Evolutionary conservation across 2,888 invertebrate genomes (phyloP).

Genomic region (Sturmia bella): DNA sequence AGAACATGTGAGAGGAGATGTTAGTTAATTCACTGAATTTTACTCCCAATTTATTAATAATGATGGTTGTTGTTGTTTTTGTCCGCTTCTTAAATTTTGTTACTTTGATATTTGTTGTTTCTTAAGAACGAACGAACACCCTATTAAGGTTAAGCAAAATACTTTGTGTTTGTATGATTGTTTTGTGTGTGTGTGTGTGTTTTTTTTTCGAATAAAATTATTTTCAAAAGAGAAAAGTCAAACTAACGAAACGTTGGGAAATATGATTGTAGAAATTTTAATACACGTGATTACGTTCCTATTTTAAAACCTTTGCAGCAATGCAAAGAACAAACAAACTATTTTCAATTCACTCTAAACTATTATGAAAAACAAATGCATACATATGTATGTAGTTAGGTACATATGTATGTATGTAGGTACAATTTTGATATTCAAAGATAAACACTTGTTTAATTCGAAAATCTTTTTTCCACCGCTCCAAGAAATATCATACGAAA

Average conservation of each 20-base stretch:
- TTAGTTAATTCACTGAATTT: constrained; percentile 32
- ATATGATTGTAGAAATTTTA: neutral
- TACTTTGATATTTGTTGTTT: constrained; percentile 2
- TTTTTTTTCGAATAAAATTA: constrained; percentile 52
- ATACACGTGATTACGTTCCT: constrained; percentile 42
- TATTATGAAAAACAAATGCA: too few species aligned
- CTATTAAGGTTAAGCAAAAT: constrained; percentile 37
- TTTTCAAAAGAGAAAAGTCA: constrained; percentile 37
- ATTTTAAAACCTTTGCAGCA: neutral
- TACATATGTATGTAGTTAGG: too few species aligned
- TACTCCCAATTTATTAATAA: constrained; percentile 16
- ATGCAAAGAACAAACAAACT: neutral
- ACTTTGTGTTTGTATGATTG: neutral
- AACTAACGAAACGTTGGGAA: constrained; percentile 10
- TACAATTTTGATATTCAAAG: neutral
- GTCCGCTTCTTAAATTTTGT: constrained; percentile 6
- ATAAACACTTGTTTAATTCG: constrained; percentile 19
- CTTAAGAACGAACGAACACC: constrained; percentile 48
- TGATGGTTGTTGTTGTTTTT: constrained; percentile 28
- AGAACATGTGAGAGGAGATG: constrained; percentile 5
- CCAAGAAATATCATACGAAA: neutral
- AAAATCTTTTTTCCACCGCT: constrained; percentile 27
- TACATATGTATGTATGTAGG: neutral
- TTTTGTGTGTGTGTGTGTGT: neutral
- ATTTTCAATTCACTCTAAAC: neutral